Evolutionary conservation across 2,888 invertebrate genomes (phyloP).

Genomic region (Caradrina clavipalpis): DNA sequence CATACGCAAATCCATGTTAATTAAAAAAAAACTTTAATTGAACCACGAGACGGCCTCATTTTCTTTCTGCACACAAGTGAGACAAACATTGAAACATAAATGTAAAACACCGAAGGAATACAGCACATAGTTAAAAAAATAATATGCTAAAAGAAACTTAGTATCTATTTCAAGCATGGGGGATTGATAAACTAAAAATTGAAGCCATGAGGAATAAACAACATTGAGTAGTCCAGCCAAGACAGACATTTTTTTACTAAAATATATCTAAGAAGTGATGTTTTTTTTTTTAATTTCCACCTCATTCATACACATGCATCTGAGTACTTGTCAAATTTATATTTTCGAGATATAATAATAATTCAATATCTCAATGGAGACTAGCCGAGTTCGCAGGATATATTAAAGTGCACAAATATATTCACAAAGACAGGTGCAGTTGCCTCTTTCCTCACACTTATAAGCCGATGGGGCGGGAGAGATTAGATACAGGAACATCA

Average conservation of each 20-base stretch:
- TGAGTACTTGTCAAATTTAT: no score
- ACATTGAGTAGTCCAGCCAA: constrained; percentile 33
- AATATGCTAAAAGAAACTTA: constrained; percentile 26
- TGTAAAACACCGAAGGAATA: constrained; percentile 4
- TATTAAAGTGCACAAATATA: no score
- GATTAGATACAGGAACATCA: no score
- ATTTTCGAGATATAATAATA: no score
- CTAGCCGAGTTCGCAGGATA: no score
- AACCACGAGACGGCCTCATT: not conserved
- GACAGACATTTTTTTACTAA: not conserved
- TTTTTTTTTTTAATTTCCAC: no score
- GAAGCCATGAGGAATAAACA: constrained; percentile 22
- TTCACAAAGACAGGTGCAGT: no score
- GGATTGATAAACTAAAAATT: constrained; percentile 29
- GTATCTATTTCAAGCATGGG: constrained; percentile 17
- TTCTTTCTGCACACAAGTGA: constrained; percentile 8
- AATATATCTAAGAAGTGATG: not conserved
- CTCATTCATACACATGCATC: no score
- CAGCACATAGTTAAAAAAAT: constrained; percentile 19
- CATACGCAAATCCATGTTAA: no score
- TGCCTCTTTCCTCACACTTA: no score
- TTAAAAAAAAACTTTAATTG: not conserved
- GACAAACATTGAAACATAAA: constrained; percentile 11
- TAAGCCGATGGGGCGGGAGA: no score
- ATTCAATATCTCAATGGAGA: no score